These are phyloP conservation scores for Didymodactylos carnosus DNA, from an alignment of 2,888 invertebrate species.

Conservation along the genomic window DNA sequence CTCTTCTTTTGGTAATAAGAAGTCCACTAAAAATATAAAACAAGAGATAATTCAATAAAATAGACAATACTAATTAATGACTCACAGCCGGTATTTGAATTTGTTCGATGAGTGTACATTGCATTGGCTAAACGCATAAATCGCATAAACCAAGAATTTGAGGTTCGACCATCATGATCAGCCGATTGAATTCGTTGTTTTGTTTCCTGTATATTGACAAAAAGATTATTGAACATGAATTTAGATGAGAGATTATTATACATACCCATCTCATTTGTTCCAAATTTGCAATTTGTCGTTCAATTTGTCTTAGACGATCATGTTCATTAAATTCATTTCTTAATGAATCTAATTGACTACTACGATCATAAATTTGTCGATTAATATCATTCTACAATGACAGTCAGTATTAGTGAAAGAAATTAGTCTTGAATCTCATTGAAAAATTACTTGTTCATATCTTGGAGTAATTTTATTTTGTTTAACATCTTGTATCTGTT, in stretches of 20 bases:
- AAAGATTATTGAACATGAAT: no score
- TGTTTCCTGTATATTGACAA: neutral
- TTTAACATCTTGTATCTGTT: neutral
- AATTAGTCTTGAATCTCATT: no score
- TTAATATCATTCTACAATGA: neutral
- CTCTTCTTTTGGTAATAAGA: constrained; percentile 6
- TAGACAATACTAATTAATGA: neutral
- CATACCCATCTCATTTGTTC: neutral
- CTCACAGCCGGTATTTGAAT: constrained; percentile 22
- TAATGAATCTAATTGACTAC: constrained; percentile 3
- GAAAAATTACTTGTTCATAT: neutral
- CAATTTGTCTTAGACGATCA: constrained; percentile 6
- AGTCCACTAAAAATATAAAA: constrained; percentile 2
- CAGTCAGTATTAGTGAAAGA: no score
- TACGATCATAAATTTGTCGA: neutral
- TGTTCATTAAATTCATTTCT: constrained; percentile 3
- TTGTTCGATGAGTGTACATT: constrained; percentile 22
- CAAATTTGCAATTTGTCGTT: neutral
- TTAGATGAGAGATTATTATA: no score
- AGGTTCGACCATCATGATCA: neutral
- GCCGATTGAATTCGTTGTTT: neutral
- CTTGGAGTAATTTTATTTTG: neutral
- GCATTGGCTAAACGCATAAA: constrained; percentile 26
- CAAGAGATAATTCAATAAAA: neutral
- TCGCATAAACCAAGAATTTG: constrained; percentile 25